Evolutionary conservation across 2,888 invertebrate species (phyloP).

Genomic region (Myathropa florea): DNA sequence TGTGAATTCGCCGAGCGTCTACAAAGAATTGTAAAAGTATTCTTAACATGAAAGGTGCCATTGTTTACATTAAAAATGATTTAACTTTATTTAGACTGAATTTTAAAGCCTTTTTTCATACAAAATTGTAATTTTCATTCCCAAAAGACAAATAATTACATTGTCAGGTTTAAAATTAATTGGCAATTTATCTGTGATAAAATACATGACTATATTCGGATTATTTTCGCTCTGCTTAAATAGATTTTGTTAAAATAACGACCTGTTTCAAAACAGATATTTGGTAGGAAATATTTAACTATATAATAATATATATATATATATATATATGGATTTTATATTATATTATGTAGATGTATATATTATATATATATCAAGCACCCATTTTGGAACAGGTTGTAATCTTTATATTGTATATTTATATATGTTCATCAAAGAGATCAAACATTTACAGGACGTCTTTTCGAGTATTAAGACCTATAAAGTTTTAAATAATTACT

Average conservation of each 20-base stretch:
- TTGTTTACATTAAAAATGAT: slow-evolving; percentile 48
- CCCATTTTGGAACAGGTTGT: too few species aligned
- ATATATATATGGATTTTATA: too few species aligned
- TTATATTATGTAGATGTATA: too few species aligned
- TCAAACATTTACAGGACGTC: too few species aligned
- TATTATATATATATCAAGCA: too few species aligned
- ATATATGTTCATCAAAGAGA: background rate
- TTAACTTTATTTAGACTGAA: slow-evolving; percentile 56
- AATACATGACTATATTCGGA: slow-evolving; percentile 23
- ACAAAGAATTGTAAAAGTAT: slow-evolving; percentile 22
- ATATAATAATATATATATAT: too few species aligned
- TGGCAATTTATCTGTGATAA: slow-evolving; percentile 65
- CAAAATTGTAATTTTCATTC: slow-evolving; percentile 19
- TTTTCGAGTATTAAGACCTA: too few species aligned
- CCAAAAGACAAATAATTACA: slow-evolving; percentile 25
- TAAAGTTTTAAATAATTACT: too few species aligned
- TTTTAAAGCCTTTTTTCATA: slow-evolving; percentile 24
- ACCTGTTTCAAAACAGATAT: too few species aligned
- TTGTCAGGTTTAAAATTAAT: slow-evolving; percentile 40
- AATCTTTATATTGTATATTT: too few species aligned
- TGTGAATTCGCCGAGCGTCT: slow-evolving; percentile 61
- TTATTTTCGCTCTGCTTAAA: background rate
- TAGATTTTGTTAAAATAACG: background rate
- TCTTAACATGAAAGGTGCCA: slow-evolving; percentile 48
- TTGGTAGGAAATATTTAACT: too few species aligned